phyloP scores from a whole-genome alignment of 1,140 invertebrate species.

The Oryctes rhinoceros region DNA sequence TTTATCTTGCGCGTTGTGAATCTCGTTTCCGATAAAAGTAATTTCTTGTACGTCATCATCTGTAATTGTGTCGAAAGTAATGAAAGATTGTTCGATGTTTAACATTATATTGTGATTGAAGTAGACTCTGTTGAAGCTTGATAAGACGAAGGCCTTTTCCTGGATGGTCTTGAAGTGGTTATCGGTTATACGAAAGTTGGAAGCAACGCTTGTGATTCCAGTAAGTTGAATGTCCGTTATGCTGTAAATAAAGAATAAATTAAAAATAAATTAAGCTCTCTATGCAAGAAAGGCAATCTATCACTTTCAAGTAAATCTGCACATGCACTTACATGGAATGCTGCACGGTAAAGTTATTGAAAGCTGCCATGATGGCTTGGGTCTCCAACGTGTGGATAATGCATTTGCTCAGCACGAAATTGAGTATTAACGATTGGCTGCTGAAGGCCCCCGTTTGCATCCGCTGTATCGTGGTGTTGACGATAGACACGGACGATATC shows the following conservation, averaged over 20 bases:
- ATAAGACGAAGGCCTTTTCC: constrained; percentile 66
- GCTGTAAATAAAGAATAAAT: constrained; percentile 63
- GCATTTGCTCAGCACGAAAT: constrained; percentile 69
- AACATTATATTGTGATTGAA: constrained; percentile 73
- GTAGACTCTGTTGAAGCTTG: constrained; percentile 69
- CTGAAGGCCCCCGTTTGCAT: constrained; percentile 72
- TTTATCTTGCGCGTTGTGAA: constrained; percentile 63
- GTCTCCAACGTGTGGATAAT: constrained; percentile 65
- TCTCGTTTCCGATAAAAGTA: constrained; percentile 70
- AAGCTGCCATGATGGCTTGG: constrained; percentile 70
- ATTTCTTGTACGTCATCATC: constrained; percentile 63
- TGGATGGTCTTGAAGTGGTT: constrained; percentile 69
- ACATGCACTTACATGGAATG: constrained; percentile 67
- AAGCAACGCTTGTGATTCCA: constrained; percentile 71
- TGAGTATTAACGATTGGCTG: constrained; percentile 69
- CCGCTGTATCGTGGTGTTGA: constrained; percentile 68
- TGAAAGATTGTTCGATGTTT: constrained; percentile 60
- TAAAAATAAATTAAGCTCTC: not conserved
- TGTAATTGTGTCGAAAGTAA: constrained; percentile 63
- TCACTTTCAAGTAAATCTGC: no score
- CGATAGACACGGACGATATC: constrained; percentile 69
- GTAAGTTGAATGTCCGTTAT: constrained; percentile 68
- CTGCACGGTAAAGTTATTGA: constrained; percentile 71
- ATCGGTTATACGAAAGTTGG: constrained; percentile 67
- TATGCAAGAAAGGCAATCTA: not conserved